phyloP scores from a whole-genome alignment of 30 jellyfish, hydroid and myxozoan species.

The Nemopilema nomurai region DNA sequence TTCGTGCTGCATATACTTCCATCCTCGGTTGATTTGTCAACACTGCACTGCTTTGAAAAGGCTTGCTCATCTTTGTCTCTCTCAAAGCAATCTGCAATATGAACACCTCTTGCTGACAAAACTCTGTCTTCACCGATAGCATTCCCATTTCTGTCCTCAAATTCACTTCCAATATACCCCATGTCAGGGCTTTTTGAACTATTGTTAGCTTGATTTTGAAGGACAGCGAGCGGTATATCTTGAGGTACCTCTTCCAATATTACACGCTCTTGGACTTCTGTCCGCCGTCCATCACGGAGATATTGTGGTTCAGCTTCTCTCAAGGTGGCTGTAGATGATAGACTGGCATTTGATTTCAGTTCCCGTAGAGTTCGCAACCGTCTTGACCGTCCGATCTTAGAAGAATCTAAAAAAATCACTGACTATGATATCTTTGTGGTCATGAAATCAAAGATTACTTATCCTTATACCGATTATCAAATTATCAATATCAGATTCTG shows the following conservation, averaged over 20 bases:
- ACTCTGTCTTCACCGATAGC: background rate
- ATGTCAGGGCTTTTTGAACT: too few species aligned
- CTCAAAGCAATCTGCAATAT: background rate
- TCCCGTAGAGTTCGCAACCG: slow-evolving; percentile 55
- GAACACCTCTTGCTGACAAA: background rate
- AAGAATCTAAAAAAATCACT: slow-evolving; percentile 44
- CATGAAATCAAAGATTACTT: too few species aligned
- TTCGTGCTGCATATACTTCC: background rate
- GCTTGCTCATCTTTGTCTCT: background rate
- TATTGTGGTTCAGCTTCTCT: background rate
- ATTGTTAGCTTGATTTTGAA: too few species aligned
- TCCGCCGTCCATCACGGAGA: background rate
- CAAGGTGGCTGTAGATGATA: slow-evolving; percentile 5
- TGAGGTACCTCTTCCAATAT: background rate
- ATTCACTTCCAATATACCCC: background rate
- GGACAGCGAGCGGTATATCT: too few species aligned
- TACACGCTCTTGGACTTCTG: background rate
- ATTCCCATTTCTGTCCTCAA: background rate
- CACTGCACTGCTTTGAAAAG: background rate
- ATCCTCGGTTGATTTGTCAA: background rate
- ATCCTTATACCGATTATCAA: too few species aligned
- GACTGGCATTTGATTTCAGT: slow-evolving; percentile 26
- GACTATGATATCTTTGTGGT: too few species aligned
- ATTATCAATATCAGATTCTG: too few species aligned
- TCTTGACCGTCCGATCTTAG: slow-evolving; percentile 39